Evolutionary conservation across 2,888 invertebrate genomes (phyloP).

Genomic region (Tenthredo amoena): DNA sequence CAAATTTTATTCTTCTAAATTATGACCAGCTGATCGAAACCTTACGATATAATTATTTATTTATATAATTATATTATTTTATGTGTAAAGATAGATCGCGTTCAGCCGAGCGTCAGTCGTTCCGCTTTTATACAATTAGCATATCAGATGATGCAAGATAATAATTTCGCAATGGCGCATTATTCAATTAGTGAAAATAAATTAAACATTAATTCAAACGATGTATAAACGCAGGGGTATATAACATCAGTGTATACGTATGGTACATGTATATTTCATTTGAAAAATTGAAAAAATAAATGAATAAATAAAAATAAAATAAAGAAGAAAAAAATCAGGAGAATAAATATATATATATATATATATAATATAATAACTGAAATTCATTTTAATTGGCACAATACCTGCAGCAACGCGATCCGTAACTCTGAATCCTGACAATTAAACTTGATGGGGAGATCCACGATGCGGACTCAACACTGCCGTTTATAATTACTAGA

Average conservation of each 20-base stretch:
- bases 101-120: not conserved
- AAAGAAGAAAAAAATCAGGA: not conserved
- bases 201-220: not conserved
- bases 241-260: not conserved
- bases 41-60: not conserved
- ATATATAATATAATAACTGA: constrained; percentile 73
- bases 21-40: not conserved
- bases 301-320: not conserved
- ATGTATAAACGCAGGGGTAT: not conserved
- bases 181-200: constrained; percentile 22
- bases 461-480: constrained; percentile 23
- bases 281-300: not conserved
- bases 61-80: not conserved
- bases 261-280: not conserved
- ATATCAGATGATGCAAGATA: constrained; percentile 16
- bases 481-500: constrained; percentile 68
- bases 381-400: constrained; percentile 74
- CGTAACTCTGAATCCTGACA: constrained; percentile 43
- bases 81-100: not conserved
- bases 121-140: not conserved
- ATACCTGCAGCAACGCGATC: constrained; percentile 10
- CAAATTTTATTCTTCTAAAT: not conserved
- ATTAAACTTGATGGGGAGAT: constrained; percentile 43
- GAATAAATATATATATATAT: not conserved
- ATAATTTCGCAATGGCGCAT: not conserved